Percentiles rank a stretch among this genome's conserved stretches.
Conservation (phyloP, 1,140 invertebrate genomes). For the Lepeophtheirus salmonis region DNA sequence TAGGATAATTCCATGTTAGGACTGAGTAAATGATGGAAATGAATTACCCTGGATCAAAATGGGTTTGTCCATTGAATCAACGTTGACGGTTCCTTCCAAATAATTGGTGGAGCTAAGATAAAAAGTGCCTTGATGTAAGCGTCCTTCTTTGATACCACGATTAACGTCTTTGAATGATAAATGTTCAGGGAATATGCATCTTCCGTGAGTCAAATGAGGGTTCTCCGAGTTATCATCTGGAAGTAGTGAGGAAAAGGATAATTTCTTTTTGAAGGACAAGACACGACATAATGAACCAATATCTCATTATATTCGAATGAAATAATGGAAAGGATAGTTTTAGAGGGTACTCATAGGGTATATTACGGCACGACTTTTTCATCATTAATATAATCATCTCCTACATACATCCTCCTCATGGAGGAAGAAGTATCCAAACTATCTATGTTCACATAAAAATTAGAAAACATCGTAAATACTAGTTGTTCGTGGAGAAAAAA, state of each 20-base stretch:
- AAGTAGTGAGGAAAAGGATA: neutral
- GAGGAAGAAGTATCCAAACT: neutral
- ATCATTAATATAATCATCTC: too few species aligned
- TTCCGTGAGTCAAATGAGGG: constrained; percentile 25
- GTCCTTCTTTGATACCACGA: constrained; percentile 54
- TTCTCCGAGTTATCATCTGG: neutral
- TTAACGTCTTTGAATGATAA: constrained; percentile 50
- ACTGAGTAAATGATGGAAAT: too few species aligned
- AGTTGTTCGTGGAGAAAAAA: neutral
- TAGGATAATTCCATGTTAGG: too few species aligned
- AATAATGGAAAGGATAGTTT: too few species aligned
- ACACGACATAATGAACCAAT: neutral
- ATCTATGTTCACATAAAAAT: neutral
- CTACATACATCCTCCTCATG: neutral
- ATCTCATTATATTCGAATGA: neutral
- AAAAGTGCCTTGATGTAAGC: constrained; percentile 62
- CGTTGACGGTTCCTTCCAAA: constrained; percentile 71
- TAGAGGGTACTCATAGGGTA: too few species aligned
- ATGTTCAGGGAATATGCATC: constrained; percentile 62
- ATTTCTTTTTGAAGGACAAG: too few species aligned
- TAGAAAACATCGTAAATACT: neutral
- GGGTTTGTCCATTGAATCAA: constrained; percentile 51
- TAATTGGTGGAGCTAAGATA: constrained; percentile 74
- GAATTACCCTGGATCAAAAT: constrained; percentile 32
- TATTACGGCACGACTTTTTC: too few species aligned